Evolutionary conservation across 2,888 invertebrate species (phyloP), one percentile per base, ranked within the genome.

Genomic region (Acleris holmiana): DNA sequence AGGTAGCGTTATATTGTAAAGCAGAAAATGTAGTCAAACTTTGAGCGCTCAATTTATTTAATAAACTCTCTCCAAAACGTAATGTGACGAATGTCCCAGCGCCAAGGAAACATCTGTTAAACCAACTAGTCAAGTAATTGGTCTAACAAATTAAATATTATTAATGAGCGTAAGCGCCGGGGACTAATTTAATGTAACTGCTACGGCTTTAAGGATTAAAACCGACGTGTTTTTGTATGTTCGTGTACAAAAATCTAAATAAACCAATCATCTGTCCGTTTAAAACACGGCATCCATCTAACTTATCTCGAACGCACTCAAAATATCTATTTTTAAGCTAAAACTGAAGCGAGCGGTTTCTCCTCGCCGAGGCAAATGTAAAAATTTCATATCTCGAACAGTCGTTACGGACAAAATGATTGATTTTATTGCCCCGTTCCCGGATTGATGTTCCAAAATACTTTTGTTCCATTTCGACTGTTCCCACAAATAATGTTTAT

Each of bases 271-370:
- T 83, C 80, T 76, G 79, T 80, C 78, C 79, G 83, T 77, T 83
- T 83, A 75, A 81, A 86, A 83, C 79, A 71, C 81, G 54, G 73
- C 79, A 86, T 89, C 83, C 85, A 86, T 87, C 86, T 86, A 86
- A 88, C 87, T 89, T 89, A 90, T 89, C 89, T 85, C 66, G 72
- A 70, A 74, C 83, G 84, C 89, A 90, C 90, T 90, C 89, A 88
- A 89, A 91, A 89, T 75, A 75, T 89, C 90, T 91, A 91, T 90
- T 90, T 90, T 89, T 89, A 88, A 87, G 84, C 83, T 75, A 86
- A 89, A 89, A 83, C 80, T 77, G 75, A 69, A 71, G 46, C 56
- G 59, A 23, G 19, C 35, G 54, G 47, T 47, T 62, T 53, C 63
- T 58, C 54, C 62, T 66, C 72, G 67, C 62, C 68, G 74, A 75